A percentile compares a stretch with the other conserved stretches of the same genome.
Conservation (phyloP, 2,888 invertebrate genomes). For the Aplocera efformata region DNA sequence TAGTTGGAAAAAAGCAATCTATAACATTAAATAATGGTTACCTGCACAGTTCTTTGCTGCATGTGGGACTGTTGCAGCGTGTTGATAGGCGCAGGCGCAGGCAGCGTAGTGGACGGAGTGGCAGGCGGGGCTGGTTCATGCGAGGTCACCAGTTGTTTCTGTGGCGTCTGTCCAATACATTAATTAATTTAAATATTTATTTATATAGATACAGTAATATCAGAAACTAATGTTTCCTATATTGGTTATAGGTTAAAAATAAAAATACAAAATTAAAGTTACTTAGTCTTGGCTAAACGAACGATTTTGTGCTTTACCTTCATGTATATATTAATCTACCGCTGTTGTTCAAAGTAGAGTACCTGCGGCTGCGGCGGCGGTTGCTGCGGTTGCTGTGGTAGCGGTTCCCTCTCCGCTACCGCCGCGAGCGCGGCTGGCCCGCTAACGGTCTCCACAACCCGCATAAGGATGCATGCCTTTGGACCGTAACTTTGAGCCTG, state of each 20-base stretch:
- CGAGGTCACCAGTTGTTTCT: constrained; percentile 11
- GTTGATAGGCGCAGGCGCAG: constrained; percentile 42
- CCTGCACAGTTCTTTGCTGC: constrained; percentile 84
- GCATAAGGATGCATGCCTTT: constrained; percentile 97
- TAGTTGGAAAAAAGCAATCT: no score
- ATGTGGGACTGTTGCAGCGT: constrained; percentile 83
- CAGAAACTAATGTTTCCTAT: no score
- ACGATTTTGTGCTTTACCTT: no score
- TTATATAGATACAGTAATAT: no score
- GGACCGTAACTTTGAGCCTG: constrained; percentile 98
- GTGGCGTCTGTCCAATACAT: constrained; percentile 5
- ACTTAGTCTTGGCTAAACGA: no score
- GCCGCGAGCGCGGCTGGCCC: constrained; percentile 68
- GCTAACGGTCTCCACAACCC: constrained; percentile 95
- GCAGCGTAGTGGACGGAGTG: constrained; percentile 28
- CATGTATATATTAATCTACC: no score
- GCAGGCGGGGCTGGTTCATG: constrained; percentile 29
- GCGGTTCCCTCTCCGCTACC: constrained; percentile 38
- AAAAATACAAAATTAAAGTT: no score
- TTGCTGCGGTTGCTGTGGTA: constrained; percentile 27
- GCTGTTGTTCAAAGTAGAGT: background rate
- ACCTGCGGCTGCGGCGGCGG: constrained; percentile 25
- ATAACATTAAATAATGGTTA: no score
- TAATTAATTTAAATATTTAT: no score
- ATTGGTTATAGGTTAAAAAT: no score